These are phyloP conservation scores for Chymomyza fuscimana DNA, from an alignment of 2,888 invertebrate genomes.

Conservation along the genomic window DNA sequence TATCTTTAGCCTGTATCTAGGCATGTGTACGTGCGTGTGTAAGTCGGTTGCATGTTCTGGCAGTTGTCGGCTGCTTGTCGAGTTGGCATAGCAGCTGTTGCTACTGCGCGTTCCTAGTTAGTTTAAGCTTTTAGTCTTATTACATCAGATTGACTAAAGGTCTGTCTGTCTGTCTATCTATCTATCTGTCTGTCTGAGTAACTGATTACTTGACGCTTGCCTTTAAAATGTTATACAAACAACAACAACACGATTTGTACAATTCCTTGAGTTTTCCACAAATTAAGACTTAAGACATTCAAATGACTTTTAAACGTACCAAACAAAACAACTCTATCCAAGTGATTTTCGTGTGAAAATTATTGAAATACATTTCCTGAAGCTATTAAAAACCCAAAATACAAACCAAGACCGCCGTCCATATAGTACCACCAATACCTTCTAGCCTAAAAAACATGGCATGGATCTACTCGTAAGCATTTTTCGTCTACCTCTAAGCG, in stretches of 20 bases:
- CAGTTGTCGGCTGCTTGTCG: constrained; percentile 7
- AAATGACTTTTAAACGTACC: constrained; percentile 37
- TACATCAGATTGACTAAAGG: not conserved
- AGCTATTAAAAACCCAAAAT: constrained; percentile 47
- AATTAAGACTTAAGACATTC: constrained; percentile 59
- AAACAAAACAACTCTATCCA: constrained; percentile 18
- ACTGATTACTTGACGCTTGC: not conserved
- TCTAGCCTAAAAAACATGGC: not conserved
- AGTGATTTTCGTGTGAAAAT: constrained; percentile 71
- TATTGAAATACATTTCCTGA: constrained; percentile 71
- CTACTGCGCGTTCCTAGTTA: not conserved
- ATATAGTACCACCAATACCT: constrained; percentile 11
- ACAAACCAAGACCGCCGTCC: constrained; percentile 25
- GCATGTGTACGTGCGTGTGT: constrained; percentile 40
- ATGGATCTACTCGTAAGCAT: not conserved
- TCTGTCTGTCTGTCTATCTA: not conserved
- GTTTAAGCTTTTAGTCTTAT: not conserved
- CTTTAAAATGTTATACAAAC: not conserved
- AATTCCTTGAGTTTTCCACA: constrained; percentile 30
- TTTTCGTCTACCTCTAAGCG: constrained; percentile 63
- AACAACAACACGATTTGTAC: not conserved
- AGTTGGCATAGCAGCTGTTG: not conserved
- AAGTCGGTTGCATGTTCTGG: constrained; percentile 65
- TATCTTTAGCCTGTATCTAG: not conserved
- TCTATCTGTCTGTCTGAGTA: constrained; percentile 22